phyloP scores from a whole-genome alignment of 2,888 invertebrate species.

The Protophormia terraenovae region DNA sequence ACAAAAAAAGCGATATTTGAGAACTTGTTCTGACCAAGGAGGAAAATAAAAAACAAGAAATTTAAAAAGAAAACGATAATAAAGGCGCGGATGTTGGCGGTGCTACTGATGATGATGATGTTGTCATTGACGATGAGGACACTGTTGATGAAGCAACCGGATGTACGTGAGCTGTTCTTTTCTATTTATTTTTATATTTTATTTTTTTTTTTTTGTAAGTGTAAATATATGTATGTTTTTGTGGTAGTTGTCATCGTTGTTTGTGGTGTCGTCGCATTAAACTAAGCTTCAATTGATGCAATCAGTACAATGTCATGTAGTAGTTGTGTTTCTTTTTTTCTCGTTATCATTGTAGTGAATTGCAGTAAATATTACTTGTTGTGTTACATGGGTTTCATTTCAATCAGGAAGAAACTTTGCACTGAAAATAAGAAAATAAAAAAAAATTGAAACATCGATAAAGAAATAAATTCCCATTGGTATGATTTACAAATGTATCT shows the following conservation, averaged over 20 bases:
- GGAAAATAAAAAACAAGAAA: neutral
- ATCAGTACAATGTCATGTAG: conserved; percentile 69
- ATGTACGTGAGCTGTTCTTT: conserved; percentile 67
- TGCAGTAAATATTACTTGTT: conserved; percentile 59
- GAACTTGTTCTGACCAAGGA: conserved; percentile 24
- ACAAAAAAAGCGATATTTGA: conserved; percentile 13
- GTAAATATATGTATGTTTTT: neutral
- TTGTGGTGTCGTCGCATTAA: conserved; percentile 59
- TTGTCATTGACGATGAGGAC: conserved; percentile 16
- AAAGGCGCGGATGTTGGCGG: conserved; percentile 26
- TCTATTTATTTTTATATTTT: neutral
- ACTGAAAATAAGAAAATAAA: conserved; percentile 7
- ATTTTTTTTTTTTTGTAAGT: neutral
- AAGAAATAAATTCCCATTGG: conserved; percentile 55
- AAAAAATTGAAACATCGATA: conserved; percentile 6
- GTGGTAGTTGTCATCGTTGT: conserved; percentile 32
- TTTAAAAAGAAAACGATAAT: neutral
- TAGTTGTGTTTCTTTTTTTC: conserved; percentile 13
- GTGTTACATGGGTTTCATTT: conserved; percentile 56
- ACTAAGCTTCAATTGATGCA: conserved; percentile 70
- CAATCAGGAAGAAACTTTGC: conserved; percentile 60
- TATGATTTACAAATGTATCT: conserved; percentile 55
- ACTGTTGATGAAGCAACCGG: conserved; percentile 68
- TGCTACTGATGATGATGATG: conserved; percentile 7
- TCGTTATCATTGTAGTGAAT: conserved; percentile 32